Evolutionary conservation across 2,797 vertebrate genomes (phyloP).

Genomic region (Clarias pachynema): DNA sequence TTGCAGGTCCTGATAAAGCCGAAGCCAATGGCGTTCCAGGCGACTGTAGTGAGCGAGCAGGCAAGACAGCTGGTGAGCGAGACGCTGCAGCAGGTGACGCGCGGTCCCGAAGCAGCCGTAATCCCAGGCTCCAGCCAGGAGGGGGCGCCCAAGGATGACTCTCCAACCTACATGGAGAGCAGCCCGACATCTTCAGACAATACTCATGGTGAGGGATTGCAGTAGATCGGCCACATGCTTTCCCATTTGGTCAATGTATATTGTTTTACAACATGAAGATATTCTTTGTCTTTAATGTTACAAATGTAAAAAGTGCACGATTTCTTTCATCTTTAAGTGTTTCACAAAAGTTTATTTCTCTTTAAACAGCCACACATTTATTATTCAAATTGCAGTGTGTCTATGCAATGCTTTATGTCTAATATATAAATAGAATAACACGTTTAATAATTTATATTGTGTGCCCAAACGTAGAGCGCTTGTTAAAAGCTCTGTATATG

Average conservation of each 20-base stretch:
- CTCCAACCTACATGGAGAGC: conserved; percentile 74
- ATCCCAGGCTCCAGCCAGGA: conserved; percentile 77
- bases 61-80: conserved; percentile 94
- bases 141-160: conserved; percentile 80
- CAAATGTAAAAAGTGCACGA: neutral
- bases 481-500: neutral
- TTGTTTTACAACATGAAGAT: neutral
- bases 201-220: conserved; percentile 53
- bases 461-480: neutral
- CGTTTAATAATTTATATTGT: neutral
- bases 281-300: neutral
- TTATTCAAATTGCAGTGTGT: neutral
- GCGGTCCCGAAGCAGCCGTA: conserved; percentile 76
- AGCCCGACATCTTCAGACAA: conserved; percentile 81
- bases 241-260: neutral
- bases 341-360: neutral
- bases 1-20: conserved; percentile 96
- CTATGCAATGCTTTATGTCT: neutral
- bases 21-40: conserved; percentile 94
- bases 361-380: neutral
- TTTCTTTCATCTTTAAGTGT: neutral
- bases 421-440: neutral
- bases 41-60: conserved; percentile 93
- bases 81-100: conserved; percentile 92
- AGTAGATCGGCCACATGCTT: neutral